Evolutionary conservation across 2,888 invertebrate genomes (phyloP).

Genomic region (Thysanoteuthis rhombus): DNA sequence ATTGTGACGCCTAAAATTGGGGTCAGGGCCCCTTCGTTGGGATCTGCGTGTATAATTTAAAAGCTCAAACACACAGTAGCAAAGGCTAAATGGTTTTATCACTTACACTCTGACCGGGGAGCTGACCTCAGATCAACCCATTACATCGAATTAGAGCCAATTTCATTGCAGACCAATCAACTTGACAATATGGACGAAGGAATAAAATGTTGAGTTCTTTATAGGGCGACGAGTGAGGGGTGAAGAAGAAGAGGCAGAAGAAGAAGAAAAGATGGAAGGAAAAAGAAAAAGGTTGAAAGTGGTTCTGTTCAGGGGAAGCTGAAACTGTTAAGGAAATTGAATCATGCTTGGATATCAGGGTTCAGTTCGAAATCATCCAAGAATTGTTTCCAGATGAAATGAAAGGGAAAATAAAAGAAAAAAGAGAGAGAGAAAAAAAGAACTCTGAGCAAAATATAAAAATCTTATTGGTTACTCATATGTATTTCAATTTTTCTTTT

Average conservation of each 20-base stretch:
- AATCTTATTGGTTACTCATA: too few species aligned
- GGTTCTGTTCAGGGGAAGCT: neutral
- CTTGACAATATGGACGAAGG: neutral
- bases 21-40: neutral
- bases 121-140: neutral
- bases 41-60: neutral
- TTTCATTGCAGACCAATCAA: neutral
- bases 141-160: neutral
- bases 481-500: too few species aligned
- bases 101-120: neutral
- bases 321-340: neutral
- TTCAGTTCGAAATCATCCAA: neutral
- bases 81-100: neutral
- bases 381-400: neutral
- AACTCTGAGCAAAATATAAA: neutral
- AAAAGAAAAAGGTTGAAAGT: neutral
- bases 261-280: neutral
- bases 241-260: neutral
- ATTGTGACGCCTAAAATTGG: neutral
- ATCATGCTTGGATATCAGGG: neutral
- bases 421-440: neutral
- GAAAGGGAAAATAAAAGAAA: too few species aligned
- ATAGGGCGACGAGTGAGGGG: neutral
- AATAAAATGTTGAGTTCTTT: neutral
- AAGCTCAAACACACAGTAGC: constrained; percentile 12